Evolutionary conservation across 2,888 invertebrate species (phyloP).

Genomic region (Erebia ligea): DNA sequence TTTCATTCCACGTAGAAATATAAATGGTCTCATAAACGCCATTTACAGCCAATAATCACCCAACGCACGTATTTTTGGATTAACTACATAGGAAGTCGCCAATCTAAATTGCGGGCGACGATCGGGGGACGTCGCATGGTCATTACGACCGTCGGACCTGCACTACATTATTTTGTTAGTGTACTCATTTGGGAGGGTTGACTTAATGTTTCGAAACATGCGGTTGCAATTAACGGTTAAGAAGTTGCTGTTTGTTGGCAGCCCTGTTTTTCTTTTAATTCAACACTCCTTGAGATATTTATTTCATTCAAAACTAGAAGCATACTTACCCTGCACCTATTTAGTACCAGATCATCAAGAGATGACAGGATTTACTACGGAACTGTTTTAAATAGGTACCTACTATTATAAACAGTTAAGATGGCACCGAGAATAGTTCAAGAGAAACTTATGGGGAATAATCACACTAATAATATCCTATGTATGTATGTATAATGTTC

Average conservation of each 20-base stretch:
- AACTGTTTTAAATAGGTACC: no score
- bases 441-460: no score
- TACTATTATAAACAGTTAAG: no score
- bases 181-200: slow-evolving; percentile 70
- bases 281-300: no score
- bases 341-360: no score
- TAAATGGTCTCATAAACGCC: slow-evolving; percentile 59
- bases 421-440: no score
- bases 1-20: slow-evolving; percentile 56
- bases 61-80: slow-evolving; percentile 79
- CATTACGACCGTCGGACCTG: slow-evolving; percentile 66
- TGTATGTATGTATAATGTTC: no score
- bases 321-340: no score
- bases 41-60: slow-evolving; percentile 77
- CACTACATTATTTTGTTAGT: slow-evolving; percentile 74
- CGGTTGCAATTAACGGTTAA: slow-evolving; percentile 46
- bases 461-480: no score
- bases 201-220: slow-evolving; percentile 53
- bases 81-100: slow-evolving; percentile 76
- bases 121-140: slow-evolving; percentile 66
- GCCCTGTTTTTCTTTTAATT: slow-evolving; percentile 20
- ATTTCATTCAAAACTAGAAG: no score
- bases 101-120: slow-evolving; percentile 74
- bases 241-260: slow-evolving; percentile 20
- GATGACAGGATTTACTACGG: no score